Percentiles rank a stretch among this genome's conserved stretches.
Evolutionary conservation across 2,797 vertebrate genomes (phyloP).

Genomic region (Sebastes trivittatus): DNA sequence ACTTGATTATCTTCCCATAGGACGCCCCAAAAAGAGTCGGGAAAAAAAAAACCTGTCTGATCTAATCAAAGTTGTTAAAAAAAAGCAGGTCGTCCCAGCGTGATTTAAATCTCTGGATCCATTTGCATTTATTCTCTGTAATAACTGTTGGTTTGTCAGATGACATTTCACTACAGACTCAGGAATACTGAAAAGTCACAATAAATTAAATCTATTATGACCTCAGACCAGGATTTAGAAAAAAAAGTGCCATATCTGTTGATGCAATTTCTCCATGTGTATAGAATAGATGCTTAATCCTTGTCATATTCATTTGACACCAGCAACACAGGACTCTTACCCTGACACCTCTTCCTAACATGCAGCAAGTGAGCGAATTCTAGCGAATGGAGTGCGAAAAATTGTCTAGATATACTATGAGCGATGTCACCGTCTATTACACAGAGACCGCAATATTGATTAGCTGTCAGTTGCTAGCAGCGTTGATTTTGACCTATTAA

Average conservation of each 20-base stretch:
- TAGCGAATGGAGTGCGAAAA: too few species aligned
- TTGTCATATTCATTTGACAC: not conserved
- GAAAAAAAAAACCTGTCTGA: conserved; percentile 4
- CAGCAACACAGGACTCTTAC: not conserved
- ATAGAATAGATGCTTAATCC: not conserved
- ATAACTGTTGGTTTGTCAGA: conserved; percentile 29
- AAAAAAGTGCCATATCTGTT: not conserved
- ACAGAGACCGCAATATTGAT: too few species aligned
- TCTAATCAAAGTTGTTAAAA: conserved; percentile 71
- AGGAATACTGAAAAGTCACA: not conserved
- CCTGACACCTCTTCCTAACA: too few species aligned
- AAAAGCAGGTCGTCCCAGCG: conserved; percentile 22
- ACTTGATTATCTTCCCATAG: conserved; percentile 73
- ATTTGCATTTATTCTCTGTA: conserved; percentile 30
- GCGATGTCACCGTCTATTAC: too few species aligned
- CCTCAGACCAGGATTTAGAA: not conserved
- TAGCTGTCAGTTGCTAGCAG: too few species aligned
- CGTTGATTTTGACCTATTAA: too few species aligned
- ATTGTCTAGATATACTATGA: too few species aligned
- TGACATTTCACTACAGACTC: conserved; percentile 14
- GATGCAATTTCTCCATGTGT: not conserved
- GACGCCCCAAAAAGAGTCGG: conserved; percentile 35
- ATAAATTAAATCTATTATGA: not conserved
- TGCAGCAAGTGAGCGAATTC: too few species aligned
- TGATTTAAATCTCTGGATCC: conserved; percentile 41